Evolutionary conservation across 2,797 vertebrate species (phyloP), one percentile per base, ranked within the genome.

Genomic region (Acrocephalus scirpaceus): DNA sequence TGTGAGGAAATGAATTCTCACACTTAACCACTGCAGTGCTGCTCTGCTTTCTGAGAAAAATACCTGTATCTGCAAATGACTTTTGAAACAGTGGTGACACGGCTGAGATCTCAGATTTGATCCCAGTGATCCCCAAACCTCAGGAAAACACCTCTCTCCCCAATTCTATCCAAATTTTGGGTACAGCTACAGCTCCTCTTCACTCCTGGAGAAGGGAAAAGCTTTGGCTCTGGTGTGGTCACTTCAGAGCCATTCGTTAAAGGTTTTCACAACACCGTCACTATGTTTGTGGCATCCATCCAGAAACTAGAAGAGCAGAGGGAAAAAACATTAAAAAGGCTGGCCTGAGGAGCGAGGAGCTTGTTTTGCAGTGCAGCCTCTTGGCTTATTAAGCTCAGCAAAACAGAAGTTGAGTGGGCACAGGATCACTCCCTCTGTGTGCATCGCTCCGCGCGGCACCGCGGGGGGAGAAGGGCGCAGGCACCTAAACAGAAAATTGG

Each of bases 381-480:
- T 58, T 81, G 91, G 83, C 64, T 92, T 82, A 26, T 92, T 62
- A 58, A 89, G 86, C 91, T 81, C 45, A 88, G 71, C 58, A 65
- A 79, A 91, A 7, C 86, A 94, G 92, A 91, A 95, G 89, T 36
- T 94, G 95, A 94, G 92, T 91, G 74, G 95, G 96, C 95, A 85
- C 62, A 62, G 86, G 88, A 75, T 91, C 80, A 20, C 80, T 89
- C 77, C 58, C 69, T 67, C 42, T 20, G 22, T 18, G 70, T 23
- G 1, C 47, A 34, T 60, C 16, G 30, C 65, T 9, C 13, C 32
- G 40, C 70, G 1, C 25, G 26, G 27, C 57, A 10, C 61, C 3
- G 0, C 3, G 42, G 29, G 69, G 88, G 67, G 77, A 93, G 87
- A 75, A 30, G 57, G 88, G 71, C 32, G 13, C 53, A 38, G 93